A percentile compares a stretch with the other conserved stretches of the same genome.
Evolutionary conservation across 2,888 invertebrate genomes (phyloP).

Genomic region (Aleiodes testaceus): DNA sequence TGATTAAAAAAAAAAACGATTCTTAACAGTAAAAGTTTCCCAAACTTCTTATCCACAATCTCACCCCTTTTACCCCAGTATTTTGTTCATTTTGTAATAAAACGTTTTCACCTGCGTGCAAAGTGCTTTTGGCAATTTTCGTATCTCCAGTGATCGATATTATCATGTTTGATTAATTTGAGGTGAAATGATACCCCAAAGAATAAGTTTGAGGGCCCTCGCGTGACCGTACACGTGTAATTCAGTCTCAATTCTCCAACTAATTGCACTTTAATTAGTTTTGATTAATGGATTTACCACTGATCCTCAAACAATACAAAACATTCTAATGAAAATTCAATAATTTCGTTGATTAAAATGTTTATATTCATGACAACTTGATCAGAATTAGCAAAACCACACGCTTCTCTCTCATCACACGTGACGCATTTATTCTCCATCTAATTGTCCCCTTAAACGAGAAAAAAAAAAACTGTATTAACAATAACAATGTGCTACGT

Average conservation of each 20-base stretch:
- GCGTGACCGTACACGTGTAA: constrained; percentile 9
- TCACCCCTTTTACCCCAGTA: not conserved
- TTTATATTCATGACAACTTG: no score
- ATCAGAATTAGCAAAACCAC: no score
- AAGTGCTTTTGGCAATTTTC: constrained; percentile 5
- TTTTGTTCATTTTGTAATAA: not conserved
- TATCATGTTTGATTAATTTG: constrained; percentile 17
- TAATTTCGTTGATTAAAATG: no score
- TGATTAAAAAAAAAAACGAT: constrained; percentile 1
- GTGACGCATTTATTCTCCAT: no score
- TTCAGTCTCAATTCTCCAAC: constrained; percentile 6
- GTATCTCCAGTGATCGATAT: constrained; percentile 9
- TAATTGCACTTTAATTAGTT: constrained; percentile 26
- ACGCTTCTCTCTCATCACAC: no score
- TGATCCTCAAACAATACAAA: no score
- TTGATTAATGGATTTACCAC: constrained; percentile 3
- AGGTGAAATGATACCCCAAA: constrained; percentile 14
- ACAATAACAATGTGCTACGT: no score
- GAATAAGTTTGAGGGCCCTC: not conserved
- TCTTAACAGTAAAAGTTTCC: not conserved
- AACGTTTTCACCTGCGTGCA: not conserved
- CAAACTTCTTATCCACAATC: not conserved
- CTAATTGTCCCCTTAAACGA: no score
- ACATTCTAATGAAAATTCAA: no score
- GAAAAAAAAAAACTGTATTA: no score